phyloP scores from a whole-genome alignment of 1,140 invertebrate species.

The Palaemon carinicauda region DNA sequence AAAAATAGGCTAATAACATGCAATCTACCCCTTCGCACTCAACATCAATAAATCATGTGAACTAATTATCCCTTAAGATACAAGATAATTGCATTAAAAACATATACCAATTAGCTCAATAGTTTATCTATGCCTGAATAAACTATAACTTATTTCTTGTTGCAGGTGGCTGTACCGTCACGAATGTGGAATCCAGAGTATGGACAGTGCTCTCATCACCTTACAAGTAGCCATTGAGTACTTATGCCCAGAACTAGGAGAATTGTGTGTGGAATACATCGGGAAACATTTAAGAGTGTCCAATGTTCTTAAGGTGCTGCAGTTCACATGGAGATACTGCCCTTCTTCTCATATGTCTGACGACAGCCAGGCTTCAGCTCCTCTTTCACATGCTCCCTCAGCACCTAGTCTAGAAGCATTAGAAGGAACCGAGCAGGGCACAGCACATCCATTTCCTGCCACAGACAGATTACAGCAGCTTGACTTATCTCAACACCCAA shows the following conservation, averaged over 20 bases:
- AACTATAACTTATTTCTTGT: conserved; percentile 10
- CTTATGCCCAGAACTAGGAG: conserved; percentile 71
- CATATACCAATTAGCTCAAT: neutral
- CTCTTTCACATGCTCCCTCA: conserved; percentile 57
- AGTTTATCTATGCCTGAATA: neutral
- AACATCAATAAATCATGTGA: no score
- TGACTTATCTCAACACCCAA: neutral
- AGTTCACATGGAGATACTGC: conserved; percentile 65
- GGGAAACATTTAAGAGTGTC: conserved; percentile 65
- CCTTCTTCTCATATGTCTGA: neutral
- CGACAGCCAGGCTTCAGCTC: neutral
- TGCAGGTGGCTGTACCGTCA: conserved; percentile 72
- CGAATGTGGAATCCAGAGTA: conserved; percentile 71
- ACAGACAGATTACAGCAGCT: conserved; percentile 21
- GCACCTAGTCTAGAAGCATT: conserved; percentile 52
- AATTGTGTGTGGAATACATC: conserved; percentile 72
- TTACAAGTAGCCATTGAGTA: conserved; percentile 76
- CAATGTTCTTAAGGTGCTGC: conserved; percentile 67
- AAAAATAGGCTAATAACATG: neutral
- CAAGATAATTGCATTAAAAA: neutral
- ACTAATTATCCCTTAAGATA: no score
- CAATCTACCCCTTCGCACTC: no score
- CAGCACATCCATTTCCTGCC: neutral
- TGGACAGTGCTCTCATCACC: conserved; percentile 72
- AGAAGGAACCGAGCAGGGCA: neutral